Conservation (phyloP, 2,888 invertebrate species). For the Lepidocyrtinus sp. region DNA sequence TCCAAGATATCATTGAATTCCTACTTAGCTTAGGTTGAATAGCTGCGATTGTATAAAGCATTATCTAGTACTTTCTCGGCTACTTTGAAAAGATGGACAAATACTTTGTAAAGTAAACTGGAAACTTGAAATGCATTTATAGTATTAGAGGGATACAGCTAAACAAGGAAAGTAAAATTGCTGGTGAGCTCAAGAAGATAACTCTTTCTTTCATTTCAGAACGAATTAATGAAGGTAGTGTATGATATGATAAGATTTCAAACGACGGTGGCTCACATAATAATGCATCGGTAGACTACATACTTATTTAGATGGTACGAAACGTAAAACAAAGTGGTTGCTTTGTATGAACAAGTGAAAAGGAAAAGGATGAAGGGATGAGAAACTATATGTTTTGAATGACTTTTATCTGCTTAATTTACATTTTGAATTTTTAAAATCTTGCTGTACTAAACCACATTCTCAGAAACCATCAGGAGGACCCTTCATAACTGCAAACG, state of each 20-base stretch:
- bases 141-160: background rate
- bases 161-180: background rate
- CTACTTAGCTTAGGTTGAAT: too few species aligned
- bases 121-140: background rate
- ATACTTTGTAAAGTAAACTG: background rate
- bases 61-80: background rate
- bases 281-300: background rate
- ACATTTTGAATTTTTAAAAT: background rate
- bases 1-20: too few species aligned
- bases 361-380: constrained; percentile 20
- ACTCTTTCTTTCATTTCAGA: background rate
- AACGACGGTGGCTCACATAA: background rate
- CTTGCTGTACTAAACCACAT: background rate
- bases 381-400: background rate
- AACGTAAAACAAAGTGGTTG: constrained; percentile 2
- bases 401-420: background rate
- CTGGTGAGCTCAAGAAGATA: background rate
- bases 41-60: too few species aligned
- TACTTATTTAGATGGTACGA: background rate
- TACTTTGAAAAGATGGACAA: background rate
- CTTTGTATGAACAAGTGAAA: constrained; percentile 4
- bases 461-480: too few species aligned
- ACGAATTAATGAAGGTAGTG: constrained; percentile 30
- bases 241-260: background rate
- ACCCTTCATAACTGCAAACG: background rate